Percentiles rank a stretch among this genome's conserved stretches.
phyloP scores from a whole-genome alignment of 1,140 invertebrate species.

The Sesamia nonagrioides region DNA sequence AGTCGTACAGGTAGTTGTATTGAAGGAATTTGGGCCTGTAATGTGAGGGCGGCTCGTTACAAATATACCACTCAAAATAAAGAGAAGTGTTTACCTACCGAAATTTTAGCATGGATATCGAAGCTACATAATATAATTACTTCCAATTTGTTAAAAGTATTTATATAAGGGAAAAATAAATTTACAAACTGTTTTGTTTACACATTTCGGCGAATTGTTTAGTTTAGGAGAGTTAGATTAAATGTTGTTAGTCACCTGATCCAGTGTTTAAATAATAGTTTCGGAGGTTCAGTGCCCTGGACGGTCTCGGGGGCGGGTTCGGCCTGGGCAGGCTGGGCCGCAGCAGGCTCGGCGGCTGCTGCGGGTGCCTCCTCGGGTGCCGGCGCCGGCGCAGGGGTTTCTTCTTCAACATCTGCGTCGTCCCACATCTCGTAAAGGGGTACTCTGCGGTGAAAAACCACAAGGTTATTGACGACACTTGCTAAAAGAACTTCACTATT shows the following conservation, averaged over 20 bases:
- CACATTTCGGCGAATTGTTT: not conserved
- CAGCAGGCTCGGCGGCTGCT: constrained; percentile 69
- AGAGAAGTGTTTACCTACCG: not conserved
- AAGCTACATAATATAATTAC: not conserved
- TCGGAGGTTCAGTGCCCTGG: constrained; percentile 84
- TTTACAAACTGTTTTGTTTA: not conserved
- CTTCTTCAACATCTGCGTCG: constrained; percentile 79
- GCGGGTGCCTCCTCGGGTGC: constrained; percentile 61
- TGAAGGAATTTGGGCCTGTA: constrained; percentile 92
- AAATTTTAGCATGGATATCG: not conserved
- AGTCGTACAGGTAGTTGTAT: constrained; percentile 94
- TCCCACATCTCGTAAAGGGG: constrained; percentile 80
- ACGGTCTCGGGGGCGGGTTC: constrained; percentile 88
- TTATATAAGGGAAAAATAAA: not conserved
- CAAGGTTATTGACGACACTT: constrained; percentile 54
- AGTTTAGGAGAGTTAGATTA: not conserved
- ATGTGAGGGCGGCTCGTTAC: constrained; percentile 51
- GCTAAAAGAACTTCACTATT: constrained; percentile 56
- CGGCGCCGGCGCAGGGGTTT: constrained; percentile 67
- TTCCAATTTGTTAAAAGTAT: not conserved
- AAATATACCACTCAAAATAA: not conserved
- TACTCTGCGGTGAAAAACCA: constrained; percentile 76
- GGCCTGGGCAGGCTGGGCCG: constrained; percentile 80
- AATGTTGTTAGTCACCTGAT: constrained; percentile 87
- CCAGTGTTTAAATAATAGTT: constrained; percentile 91